Evolutionary conservation across 2,113 vertebrate species (phyloP).

Genomic region (Rhipidura dahli): DNA sequence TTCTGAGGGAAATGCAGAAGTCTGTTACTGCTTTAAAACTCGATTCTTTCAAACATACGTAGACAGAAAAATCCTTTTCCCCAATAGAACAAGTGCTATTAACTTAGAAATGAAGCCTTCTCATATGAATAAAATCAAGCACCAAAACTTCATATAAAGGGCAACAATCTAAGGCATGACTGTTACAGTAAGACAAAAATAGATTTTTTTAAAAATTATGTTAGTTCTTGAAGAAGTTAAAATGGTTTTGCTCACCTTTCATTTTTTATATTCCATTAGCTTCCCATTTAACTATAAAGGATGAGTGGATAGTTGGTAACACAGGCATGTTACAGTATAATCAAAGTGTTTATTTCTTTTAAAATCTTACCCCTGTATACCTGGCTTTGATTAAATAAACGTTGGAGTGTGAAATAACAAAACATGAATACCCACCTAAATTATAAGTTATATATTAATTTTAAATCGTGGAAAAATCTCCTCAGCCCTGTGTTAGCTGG

Average conservation of each 20-base stretch:
- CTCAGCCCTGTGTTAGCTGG: slow-evolving; percentile 35
- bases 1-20: background rate
- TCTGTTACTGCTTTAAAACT: background rate
- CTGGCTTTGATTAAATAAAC: slow-evolving; percentile 60
- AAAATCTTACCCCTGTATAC: slow-evolving; percentile 59
- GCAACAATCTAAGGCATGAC: background rate
- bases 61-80: background rate
- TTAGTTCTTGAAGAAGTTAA: background rate
- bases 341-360: slow-evolving; percentile 66
- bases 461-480: slow-evolving; percentile 70
- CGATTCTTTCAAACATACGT: background rate
- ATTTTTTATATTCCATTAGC: slow-evolving; percentile 41
- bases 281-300: slow-evolving; percentile 55
- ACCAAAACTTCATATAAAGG: background rate
- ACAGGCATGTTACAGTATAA: slow-evolving; percentile 47
- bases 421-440: slow-evolving; percentile 66
- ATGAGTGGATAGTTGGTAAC: slow-evolving; percentile 9
- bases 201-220: background rate
- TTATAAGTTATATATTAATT: slow-evolving; percentile 41
- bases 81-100: background rate
- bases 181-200: background rate
- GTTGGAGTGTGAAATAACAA: slow-evolving; percentile 59
- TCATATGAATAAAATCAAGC: background rate
- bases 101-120: background rate
- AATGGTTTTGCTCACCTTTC: slow-evolving; percentile 13